These are phyloP conservation scores for Zaprionus camerounensis DNA, from an alignment of 1,140 invertebrate species.

Conservation along the genomic window DNA sequence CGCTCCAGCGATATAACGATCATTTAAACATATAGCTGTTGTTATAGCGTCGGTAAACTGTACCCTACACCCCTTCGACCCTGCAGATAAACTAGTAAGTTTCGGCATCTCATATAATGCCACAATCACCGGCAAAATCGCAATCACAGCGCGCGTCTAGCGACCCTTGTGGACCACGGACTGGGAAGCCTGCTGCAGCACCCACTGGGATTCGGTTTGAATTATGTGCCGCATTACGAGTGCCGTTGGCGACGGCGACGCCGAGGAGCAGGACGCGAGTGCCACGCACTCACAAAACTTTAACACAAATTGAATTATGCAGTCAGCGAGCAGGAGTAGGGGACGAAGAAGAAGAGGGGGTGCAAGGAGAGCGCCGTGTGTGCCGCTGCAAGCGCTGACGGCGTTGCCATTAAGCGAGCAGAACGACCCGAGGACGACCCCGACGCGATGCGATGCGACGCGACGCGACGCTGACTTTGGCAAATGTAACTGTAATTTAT, in stretches of 20 bases:
- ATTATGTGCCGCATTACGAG: conserved; percentile 75
- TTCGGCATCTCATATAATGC: conserved; percentile 8
- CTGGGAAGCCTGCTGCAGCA: neutral
- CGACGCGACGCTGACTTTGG: conserved; percentile 59
- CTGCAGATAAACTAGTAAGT: neutral
- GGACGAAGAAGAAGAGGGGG: neutral
- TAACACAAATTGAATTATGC: conserved; percentile 80
- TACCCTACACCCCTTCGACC: neutral
- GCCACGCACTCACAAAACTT: conserved; percentile 73
- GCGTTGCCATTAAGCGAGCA: conserved; percentile 51
- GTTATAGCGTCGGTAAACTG: neutral
- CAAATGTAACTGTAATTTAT: conserved; percentile 82
- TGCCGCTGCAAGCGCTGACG: conserved; percentile 9
- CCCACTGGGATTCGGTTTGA: conserved; percentile 59
- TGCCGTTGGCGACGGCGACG: conserved; percentile 19
- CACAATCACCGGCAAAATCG: conserved; percentile 10
- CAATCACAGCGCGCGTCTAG: conserved; percentile 8
- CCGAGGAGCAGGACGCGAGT: conserved; percentile 24
- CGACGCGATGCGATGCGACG: neutral
- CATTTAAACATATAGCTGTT: neutral
- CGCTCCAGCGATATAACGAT: neutral
- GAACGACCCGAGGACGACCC: conserved; percentile 27
- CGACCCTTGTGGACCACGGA: neutral
- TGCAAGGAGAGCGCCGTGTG: neutral
- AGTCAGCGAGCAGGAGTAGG: conserved; percentile 41